Conservation (phyloP, 2,888 invertebrate genomes). For the Himalopsyche kuldschensis region DNA sequence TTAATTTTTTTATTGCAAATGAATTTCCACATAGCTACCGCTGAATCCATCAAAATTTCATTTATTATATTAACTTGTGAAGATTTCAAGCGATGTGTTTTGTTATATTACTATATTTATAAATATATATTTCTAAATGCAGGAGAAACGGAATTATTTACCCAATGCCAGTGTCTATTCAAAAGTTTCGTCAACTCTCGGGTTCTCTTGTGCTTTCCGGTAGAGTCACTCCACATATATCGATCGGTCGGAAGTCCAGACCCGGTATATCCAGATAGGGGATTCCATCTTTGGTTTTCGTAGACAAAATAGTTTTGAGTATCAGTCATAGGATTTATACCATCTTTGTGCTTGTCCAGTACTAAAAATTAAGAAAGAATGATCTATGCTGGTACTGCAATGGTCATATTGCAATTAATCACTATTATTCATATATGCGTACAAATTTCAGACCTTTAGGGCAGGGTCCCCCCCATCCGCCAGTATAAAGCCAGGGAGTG, state of each 20-base stretch:
- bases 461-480: constrained; percentile 85
- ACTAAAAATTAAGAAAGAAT: constrained; percentile 44
- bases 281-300: constrained; percentile 95
- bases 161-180: constrained; percentile 90
- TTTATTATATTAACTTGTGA: too few relatives aligned
- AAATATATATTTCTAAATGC: not conserved
- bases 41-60: too few relatives aligned
- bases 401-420: not conserved
- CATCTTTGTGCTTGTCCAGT: constrained; percentile 59
- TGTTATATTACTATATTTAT: not conserved
- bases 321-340: constrained; percentile 78
- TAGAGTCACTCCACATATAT: constrained; percentile 89
- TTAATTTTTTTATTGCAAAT: too few relatives aligned
- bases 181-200: constrained; percentile 84
- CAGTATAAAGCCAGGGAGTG: constrained; percentile 87
- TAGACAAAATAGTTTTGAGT: constrained; percentile 86
- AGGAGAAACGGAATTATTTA: constrained; percentile 45
- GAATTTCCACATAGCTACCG: too few relatives aligned
- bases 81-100: not conserved
- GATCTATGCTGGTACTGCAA: not conserved
- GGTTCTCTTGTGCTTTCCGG: constrained; percentile 80
- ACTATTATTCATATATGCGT: not conserved
- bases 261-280: constrained; percentile 84
- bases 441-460: constrained; percentile 61
- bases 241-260: constrained; percentile 85